Evolutionary conservation across 2,888 invertebrate genomes (phyloP).

Genomic region (Zygaena filipendulae): DNA sequence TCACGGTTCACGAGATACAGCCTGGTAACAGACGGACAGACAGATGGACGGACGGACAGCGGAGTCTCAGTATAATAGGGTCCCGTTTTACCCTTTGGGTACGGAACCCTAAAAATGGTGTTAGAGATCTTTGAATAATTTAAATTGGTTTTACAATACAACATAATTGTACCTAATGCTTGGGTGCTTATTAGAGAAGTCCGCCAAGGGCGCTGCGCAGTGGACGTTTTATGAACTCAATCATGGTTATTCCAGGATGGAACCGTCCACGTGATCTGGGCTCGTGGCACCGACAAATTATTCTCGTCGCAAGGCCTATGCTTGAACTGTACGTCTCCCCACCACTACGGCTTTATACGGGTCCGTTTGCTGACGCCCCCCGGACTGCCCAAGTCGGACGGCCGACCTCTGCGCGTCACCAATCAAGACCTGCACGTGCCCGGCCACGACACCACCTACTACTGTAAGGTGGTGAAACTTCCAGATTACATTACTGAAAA

Average conservation of each 20-base stretch:
- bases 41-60: no score
- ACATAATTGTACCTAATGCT: no score
- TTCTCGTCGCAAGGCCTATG: constrained; percentile 75
- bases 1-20: no score
- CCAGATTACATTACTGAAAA: constrained; percentile 72
- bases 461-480: constrained; percentile 90
- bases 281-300: constrained; percentile 79
- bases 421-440: constrained; percentile 80
- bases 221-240: no score
- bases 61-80: no score
- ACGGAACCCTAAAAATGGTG: no score
- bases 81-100: no score
- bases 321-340: constrained; percentile 56
- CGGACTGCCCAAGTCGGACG: constrained; percentile 40
- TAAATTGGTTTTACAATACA: no score
- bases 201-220: no score
- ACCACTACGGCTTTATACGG: constrained; percentile 79
- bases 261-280: constrained; percentile 90
- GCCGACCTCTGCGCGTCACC: constrained; percentile 70
- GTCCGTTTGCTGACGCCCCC: constrained; percentile 71
- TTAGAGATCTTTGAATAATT: no score
- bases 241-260: constrained; percentile 86
- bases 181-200: no score
- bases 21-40: no score
- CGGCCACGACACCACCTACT: constrained; percentile 91